Percentiles rank a stretch among this genome's conserved stretches.
Conservation (phyloP, 92 coral and sea anemone species). For the Porites lobata region DNA sequence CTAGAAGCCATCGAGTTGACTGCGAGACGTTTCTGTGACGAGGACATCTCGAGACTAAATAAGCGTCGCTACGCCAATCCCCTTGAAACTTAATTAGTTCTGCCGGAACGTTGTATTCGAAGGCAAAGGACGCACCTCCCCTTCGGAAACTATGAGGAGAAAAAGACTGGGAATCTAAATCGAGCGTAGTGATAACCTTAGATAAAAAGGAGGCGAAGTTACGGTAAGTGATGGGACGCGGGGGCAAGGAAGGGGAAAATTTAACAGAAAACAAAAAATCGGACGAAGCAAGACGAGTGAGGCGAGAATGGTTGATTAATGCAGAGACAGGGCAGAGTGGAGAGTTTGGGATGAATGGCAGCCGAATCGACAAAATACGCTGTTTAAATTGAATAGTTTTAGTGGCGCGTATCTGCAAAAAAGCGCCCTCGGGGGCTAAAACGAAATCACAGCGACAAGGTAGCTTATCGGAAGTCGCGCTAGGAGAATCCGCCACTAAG, state of each 20-base stretch:
- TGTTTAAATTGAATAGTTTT: too few relatives aligned
- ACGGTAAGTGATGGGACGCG: slow-evolving; percentile 15
- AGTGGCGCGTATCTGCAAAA: too few relatives aligned
- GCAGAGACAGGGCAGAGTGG: slow-evolving; percentile 8
- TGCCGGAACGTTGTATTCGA: slow-evolving; percentile 6
- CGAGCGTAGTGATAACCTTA: background rate
- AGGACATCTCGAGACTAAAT: slow-evolving; percentile 16
- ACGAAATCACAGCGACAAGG: too few relatives aligned
- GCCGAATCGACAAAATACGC: too few relatives aligned
- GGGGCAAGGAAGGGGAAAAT: background rate
- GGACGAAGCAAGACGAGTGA: background rate
- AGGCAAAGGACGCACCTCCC: slow-evolving; percentile 44
- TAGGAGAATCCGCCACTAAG: too few relatives aligned
- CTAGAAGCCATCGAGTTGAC: background rate
- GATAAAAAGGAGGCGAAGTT: slow-evolving; percentile 12
- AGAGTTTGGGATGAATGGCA: background rate
- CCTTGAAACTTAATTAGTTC: slow-evolving; percentile 31
- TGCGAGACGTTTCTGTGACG: background rate
- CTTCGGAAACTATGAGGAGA: slow-evolving; percentile 43
- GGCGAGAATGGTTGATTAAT: background rate
- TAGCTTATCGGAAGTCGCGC: too few relatives aligned
- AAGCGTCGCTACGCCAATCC: slow-evolving; percentile 40
- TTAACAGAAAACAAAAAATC: slow-evolving; percentile 17
- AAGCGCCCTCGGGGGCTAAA: too few relatives aligned
- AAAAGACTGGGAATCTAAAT: slow-evolving; percentile 4